Percentiles rank a stretch among this genome's conserved stretches.
phyloP scores from a whole-genome alignment of 2,113 vertebrate species.

The Protobothrops mucrosquamatus region DNA sequence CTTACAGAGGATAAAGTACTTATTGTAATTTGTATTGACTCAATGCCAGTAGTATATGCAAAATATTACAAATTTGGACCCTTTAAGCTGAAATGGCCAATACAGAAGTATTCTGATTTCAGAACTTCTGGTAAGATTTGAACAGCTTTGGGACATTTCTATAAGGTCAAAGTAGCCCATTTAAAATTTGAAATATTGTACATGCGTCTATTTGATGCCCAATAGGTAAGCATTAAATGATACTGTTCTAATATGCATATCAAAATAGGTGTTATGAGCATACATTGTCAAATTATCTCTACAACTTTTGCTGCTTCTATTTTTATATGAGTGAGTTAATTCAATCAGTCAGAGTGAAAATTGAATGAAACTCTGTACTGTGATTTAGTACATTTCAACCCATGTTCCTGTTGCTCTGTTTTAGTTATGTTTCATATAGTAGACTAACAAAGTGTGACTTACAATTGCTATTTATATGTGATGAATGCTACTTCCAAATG shows the following conservation, averaged over 20 bases:
- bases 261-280: background rate
- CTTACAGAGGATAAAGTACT: background rate
- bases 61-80: background rate
- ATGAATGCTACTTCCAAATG: background rate
- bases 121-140: background rate
- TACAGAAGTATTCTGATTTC: background rate
- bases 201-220: background rate
- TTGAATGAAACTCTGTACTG: background rate
- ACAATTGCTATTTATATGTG: background rate
- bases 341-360: background rate
- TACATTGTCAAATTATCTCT: background rate
- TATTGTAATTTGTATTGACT: background rate
- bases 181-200: background rate
- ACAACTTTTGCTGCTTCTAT: background rate
- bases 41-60: background rate
- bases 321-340: background rate
- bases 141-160: background rate
- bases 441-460: background rate
- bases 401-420: background rate
- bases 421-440: background rate
- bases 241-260: background rate
- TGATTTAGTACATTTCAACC: background rate
- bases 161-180: background rate
- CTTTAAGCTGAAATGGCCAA: background rate
- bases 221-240: background rate